phyloP scores from a whole-genome alignment of 2,113 vertebrate genomes.

The Dasyurus viverrinus region DNA sequence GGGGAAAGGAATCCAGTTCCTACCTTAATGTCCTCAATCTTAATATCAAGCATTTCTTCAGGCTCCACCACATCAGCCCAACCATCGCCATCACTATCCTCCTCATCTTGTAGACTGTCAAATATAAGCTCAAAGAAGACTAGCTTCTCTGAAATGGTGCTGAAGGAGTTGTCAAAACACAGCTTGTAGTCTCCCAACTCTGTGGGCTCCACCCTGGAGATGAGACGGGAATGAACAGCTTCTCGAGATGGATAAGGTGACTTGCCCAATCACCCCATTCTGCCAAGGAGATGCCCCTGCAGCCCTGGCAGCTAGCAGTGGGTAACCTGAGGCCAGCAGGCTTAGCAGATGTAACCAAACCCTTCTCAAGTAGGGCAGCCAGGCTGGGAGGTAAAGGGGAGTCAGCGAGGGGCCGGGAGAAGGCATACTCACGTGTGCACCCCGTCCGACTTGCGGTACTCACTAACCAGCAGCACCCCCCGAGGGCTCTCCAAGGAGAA shows the following conservation, averaged over 20 bases:
- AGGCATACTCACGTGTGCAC: conserved; percentile 88
- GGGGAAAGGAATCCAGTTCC: neutral
- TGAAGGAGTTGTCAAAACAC: conserved; percentile 96
- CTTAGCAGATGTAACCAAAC: neutral
- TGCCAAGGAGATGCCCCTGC: neutral
- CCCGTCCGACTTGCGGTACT: conserved; percentile 90
- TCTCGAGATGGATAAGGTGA: neutral
- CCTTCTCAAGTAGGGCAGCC: neutral
- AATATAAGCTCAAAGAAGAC: conserved; percentile 95
- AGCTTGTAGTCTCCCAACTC: conserved; percentile 92
- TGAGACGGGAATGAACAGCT: neutral
- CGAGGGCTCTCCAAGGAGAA: conserved; percentile 89
- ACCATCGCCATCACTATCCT: conserved; percentile 84
- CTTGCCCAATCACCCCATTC: neutral
- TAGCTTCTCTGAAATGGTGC: conserved; percentile 93
- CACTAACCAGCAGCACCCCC: conserved; percentile 83
- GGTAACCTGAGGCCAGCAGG: conserved; percentile 4
- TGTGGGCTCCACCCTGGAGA: conserved; percentile 89
- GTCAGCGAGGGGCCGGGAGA: neutral
- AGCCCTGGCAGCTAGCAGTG: neutral
- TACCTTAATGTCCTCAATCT: conserved; percentile 93
- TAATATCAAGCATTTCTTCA: conserved; percentile 90
- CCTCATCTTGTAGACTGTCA: conserved; percentile 82
- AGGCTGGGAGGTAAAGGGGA: conserved; percentile 43
- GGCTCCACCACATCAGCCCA: conserved; percentile 89